phyloP scores from a whole-genome alignment of 2,113 vertebrate genomes.

The Syngnathoides biaculeatus region DNA sequence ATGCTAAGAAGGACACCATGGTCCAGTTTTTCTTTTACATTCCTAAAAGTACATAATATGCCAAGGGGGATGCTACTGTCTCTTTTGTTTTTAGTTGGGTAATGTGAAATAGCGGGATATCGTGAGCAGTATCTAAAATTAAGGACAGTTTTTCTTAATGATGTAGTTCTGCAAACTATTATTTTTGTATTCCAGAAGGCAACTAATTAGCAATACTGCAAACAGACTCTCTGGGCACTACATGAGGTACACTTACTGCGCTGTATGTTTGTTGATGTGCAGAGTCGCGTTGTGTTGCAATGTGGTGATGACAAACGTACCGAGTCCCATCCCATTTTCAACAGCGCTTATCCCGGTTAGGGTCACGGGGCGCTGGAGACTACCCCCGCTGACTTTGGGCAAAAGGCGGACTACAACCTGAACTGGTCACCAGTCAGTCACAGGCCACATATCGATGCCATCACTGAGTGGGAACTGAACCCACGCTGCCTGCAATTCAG shows the following conservation, averaged over 20 bases:
- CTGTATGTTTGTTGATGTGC: not conserved
- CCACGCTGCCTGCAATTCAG: too few species aligned
- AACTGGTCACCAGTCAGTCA: too few species aligned
- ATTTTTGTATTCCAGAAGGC: not conserved
- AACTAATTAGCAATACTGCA: not conserved
- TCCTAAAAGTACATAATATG: not conserved
- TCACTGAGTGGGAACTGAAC: too few species aligned
- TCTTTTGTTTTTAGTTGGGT: not conserved
- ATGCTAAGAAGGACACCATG: not conserved
- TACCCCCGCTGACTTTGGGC: too few species aligned
- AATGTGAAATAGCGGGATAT: not conserved
- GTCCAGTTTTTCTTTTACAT: conserved; percentile 14
- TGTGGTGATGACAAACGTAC: not conserved
- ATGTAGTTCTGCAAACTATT: not conserved
- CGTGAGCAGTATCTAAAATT: not conserved
- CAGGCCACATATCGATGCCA: too few species aligned
- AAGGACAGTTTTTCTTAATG: not conserved
- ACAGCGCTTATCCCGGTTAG: too few species aligned
- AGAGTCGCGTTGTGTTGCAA: not conserved
- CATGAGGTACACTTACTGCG: not conserved
- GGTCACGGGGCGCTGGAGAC: too few species aligned
- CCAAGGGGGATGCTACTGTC: not conserved
- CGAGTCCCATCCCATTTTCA: too few species aligned
- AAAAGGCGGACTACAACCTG: too few species aligned
- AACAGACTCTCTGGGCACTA: not conserved